Conservation (phyloP, 2,888 invertebrate species). For the Drosophila bunnanda region DNA sequence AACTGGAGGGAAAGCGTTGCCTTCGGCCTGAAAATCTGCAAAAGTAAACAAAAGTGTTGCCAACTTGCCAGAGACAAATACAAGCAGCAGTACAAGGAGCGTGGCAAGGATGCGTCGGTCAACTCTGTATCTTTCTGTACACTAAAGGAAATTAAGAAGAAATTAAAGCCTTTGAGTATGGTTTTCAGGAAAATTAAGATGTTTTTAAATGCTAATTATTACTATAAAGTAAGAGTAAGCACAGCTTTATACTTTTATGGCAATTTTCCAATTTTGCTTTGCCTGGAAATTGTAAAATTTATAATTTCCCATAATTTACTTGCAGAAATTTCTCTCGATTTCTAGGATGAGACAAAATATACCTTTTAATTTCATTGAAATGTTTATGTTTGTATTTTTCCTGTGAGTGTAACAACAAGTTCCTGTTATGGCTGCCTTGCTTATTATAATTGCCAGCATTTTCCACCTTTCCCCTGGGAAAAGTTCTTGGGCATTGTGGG, state of each 20-base stretch:
- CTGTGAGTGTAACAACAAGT: conserved; percentile 63
- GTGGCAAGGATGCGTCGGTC: conserved; percentile 46
- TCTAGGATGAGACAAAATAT: too few species aligned
- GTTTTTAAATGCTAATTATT: not conserved
- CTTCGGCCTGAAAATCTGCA: conserved; percentile 65
- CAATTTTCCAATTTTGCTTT: too few species aligned
- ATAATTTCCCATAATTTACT: not conserved
- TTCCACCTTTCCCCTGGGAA: conserved; percentile 44
- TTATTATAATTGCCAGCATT: conserved; percentile 77
- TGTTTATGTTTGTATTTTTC: conserved; percentile 41
- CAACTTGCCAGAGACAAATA: conserved; percentile 73
- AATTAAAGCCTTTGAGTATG: too few species aligned
- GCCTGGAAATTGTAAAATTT: too few species aligned
- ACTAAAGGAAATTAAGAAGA: not conserved
- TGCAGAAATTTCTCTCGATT: too few species aligned
- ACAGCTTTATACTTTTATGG: too few species aligned
- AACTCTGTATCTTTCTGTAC: conserved; percentile 19
- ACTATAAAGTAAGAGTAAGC: not conserved
- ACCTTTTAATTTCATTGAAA: conserved; percentile 6
- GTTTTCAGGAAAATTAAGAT: not conserved
- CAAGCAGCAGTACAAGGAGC: conserved; percentile 42
- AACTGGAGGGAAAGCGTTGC: conserved; percentile 13
- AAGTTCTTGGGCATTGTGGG: conserved; percentile 30
- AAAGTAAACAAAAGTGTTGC: conserved; percentile 80
- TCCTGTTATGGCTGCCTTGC: conserved; percentile 53